These are phyloP conservation scores for Drosophila pseudoobscura DNA, from an alignment of 1,140 invertebrate genomes.

Conservation along the genomic window DNA sequence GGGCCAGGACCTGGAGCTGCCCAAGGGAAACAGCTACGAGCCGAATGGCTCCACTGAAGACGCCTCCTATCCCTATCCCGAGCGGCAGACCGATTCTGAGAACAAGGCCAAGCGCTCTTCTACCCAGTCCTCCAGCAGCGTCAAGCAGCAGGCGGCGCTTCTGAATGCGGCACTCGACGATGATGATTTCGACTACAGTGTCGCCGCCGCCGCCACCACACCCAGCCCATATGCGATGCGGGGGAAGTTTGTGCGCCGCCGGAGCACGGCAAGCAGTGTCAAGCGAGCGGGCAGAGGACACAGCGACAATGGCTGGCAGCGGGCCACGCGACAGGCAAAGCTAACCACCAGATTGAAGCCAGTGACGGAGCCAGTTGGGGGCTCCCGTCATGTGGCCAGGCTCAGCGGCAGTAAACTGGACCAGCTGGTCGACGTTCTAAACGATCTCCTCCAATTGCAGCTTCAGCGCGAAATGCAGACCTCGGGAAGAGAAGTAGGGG, in stretches of 20 bases:
- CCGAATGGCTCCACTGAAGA: constrained; percentile 27
- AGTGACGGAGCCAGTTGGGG: background rate
- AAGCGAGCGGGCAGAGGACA: background rate
- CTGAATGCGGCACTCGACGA: constrained; percentile 47
- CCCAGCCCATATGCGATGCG: constrained; percentile 63
- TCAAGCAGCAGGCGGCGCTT: constrained; percentile 37
- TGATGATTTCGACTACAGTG: background rate
- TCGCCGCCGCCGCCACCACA: constrained; percentile 5
- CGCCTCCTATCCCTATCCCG: constrained; percentile 30
- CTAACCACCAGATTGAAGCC: constrained; percentile 4
- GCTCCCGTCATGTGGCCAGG: constrained; percentile 14
- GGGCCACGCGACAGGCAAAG: constrained; percentile 53
- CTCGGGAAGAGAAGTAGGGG: too few relatives aligned
- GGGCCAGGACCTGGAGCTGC: constrained; percentile 28
- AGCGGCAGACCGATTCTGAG: constrained; percentile 24
- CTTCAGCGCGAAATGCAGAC: constrained; percentile 31
- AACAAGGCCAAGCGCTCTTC: constrained; percentile 32
- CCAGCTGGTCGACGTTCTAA: constrained; percentile 61
- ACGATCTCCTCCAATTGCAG: constrained; percentile 58
- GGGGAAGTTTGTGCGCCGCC: constrained; percentile 60
- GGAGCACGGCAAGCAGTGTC: constrained; percentile 33
- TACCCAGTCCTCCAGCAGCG: constrained; percentile 3
- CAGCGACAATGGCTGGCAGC: constrained; percentile 16
- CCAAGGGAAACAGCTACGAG: constrained; percentile 27
- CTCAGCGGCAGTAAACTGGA: constrained; percentile 56